Percentiles rank a stretch among this genome's conserved stretches.
Conservation (phyloP, 2,113 vertebrate genomes). For the Leptosomus discolor region DNA sequence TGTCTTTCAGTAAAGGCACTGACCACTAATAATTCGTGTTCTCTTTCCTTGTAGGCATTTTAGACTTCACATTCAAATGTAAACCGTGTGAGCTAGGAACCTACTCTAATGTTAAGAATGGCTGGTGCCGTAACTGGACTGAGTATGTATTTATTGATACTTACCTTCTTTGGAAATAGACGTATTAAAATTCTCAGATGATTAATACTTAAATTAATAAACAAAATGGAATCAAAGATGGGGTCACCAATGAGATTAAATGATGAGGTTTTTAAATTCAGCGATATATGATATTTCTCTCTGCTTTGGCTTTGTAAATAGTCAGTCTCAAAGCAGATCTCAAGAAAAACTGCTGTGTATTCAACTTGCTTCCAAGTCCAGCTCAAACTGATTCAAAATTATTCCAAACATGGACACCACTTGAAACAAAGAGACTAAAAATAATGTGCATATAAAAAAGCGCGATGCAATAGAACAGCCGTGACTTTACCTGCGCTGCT, state of each 20-base stretch:
- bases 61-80: slow-evolving; percentile 47
- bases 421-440: background rate
- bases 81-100: slow-evolving; percentile 49
- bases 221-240: background rate
- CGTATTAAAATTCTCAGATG: background rate
- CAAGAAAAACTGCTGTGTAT: background rate
- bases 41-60: background rate
- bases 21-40: background rate
- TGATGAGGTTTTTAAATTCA: background rate
- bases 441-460: background rate
- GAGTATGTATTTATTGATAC: slow-evolving; percentile 21
- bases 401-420: background rate
- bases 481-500: background rate
- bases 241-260: background rate
- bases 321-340: background rate
- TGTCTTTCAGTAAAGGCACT: background rate
- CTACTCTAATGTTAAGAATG: slow-evolving; percentile 13
- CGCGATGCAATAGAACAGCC: background rate
- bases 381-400: background rate
- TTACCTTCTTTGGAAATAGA: background rate
- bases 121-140: slow-evolving; percentile 63
- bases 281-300: background rate
- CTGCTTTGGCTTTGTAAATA: background rate
- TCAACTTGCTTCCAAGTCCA: background rate
- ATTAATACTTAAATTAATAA: background rate